Base-by-base conservation (phyloP, 2,797 vertebrate species). In the Coregonus suidteri region DNA sequence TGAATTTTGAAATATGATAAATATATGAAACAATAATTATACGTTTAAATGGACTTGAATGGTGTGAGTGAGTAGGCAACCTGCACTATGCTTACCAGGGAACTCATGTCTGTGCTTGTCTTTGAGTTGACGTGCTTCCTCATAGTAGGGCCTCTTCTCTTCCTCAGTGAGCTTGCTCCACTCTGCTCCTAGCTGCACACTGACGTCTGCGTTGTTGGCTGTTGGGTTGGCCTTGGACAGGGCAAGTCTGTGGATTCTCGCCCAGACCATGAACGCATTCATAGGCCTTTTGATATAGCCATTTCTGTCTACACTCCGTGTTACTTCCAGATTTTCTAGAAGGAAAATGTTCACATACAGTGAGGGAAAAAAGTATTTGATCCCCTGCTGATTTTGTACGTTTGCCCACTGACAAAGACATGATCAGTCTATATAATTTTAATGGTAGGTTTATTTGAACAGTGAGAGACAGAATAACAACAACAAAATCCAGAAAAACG, bases 221-320 rank as follows among this genome's bases (percentile, higher is more conserved):
- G 79, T 75, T 0, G 94, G 94, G 85, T 92, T 94, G 72, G 92
- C 91, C 89, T 89, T 95, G 73, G 92, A 91, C 83, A 96, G 75
- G 54, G 89, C 88, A 1, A 89, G 79, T 9, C 95, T 90, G 79
- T 96, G 95, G 81, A 95, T 95, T 73, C 88, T 88, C 62, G 94
- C 89, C 95, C 95, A 96, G 75, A 97, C 91, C 93, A 97, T 93
- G 78, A 95, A 97, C 0, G 95, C 96, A 1, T 97, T 97, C 94
- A 96, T 94, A 0, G 96, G 95, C 70, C 93, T 93, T 90, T 97
- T 97, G 73, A 96, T 91, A 0, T 92, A 88, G 78, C 92, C 94
- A 3, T 90, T 93, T 85, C 92, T 93, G 84, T 91, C 88, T 86
- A 88, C 93, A 83, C 86, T 84, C 79, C 91, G 90, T 1, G 91